Percentiles rank a stretch among this genome's conserved stretches.
Conservation (phyloP, 2,113 vertebrate genomes). For the Rhabdornis inornatus region DNA sequence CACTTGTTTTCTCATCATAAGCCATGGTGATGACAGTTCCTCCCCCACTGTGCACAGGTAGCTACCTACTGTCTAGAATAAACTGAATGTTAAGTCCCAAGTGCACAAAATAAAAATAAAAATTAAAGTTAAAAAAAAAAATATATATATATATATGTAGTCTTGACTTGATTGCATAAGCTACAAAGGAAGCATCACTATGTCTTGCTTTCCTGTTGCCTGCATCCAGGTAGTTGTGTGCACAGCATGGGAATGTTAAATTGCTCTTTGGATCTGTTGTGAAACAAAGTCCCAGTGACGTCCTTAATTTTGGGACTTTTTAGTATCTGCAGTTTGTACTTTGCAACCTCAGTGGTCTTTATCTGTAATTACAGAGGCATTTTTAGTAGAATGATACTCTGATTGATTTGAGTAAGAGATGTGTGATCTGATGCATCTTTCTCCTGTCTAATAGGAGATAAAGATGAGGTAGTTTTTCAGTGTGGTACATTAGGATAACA, state of each 20-base stretch:
- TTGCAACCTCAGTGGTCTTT: background rate
- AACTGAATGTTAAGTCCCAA: background rate
- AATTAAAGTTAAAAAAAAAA: too few species aligned
- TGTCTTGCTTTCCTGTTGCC: background rate
- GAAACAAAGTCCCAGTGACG: background rate
- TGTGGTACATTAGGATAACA: background rate
- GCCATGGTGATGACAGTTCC: accelerated
- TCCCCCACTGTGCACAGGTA: background rate
- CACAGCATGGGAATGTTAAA: background rate
- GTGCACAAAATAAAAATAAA: background rate
- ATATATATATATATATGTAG: too few species aligned
- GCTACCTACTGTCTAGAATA: background rate
- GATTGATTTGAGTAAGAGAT: background rate
- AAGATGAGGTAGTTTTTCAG: background rate
- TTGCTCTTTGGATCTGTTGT: background rate
- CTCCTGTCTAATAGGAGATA: background rate
- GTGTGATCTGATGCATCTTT: background rate
- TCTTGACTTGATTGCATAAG: background rate
- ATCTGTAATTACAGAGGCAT: background rate
- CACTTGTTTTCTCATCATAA: background rate
- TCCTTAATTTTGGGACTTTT: background rate
- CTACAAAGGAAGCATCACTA: background rate
- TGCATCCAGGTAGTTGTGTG: background rate
- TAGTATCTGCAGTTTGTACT: background rate
- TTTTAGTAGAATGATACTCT: background rate